phyloP scores from a whole-genome alignment of 2,113 vertebrate species.

The Grammomys dolichurus region DNA sequence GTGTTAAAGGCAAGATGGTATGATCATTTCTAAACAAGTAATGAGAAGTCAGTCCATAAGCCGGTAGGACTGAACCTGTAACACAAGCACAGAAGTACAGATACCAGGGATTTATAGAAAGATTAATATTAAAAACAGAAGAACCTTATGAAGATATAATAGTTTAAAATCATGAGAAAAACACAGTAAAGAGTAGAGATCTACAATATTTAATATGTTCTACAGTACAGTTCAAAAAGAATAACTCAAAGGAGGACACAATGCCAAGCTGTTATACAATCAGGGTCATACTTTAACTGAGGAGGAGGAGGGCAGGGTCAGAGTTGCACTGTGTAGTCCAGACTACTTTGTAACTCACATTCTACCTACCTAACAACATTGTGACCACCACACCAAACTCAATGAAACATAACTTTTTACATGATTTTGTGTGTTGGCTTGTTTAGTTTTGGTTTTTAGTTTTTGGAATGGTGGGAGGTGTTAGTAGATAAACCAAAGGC shows the following conservation, averaged over 20 bases:
- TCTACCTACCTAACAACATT: not conserved
- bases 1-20: not conserved
- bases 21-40: not conserved
- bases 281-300: not conserved
- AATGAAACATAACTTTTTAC: not conserved
- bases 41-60: not conserved
- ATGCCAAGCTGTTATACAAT: not conserved
- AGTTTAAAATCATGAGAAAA: conserved; percentile 7
- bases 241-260: not conserved
- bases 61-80: not conserved
- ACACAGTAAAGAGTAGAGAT: not conserved
- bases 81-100: not conserved
- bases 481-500: not conserved
- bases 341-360: not conserved
- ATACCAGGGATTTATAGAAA: not conserved
- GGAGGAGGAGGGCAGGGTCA: not conserved
- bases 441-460: not conserved
- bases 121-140: not conserved
- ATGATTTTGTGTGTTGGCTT: not conserved
- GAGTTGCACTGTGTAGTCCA: not conserved
- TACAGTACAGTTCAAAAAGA: not conserved
- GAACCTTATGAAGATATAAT: not conserved
- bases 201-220: not conserved
- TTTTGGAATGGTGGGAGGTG: not conserved
- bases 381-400: not conserved